Evolutionary conservation across 1,140 invertebrate genomes (phyloP).

Genomic region (Camponotus pennsylvanicus): DNA sequence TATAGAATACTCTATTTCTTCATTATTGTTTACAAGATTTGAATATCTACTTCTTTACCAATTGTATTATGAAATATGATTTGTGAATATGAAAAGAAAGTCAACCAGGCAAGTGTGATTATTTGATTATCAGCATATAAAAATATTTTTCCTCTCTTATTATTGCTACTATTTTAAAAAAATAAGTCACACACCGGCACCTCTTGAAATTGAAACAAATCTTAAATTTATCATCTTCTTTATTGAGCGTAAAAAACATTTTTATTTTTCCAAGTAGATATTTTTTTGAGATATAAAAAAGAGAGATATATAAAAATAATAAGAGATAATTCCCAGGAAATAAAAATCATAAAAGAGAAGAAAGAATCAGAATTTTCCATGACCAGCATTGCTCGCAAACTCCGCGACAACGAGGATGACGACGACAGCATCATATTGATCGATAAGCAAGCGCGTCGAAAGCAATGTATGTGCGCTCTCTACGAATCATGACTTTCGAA

Average conservation of each 20-base stretch:
- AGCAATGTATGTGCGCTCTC: constrained; percentile 32
- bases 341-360: background rate
- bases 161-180: background rate
- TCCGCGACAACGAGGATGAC: constrained; percentile 4
- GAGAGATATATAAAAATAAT: no score
- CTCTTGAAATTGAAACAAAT: background rate
- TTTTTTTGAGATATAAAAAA: no score
- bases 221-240: background rate
- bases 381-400: background rate
- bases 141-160: background rate
- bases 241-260: background rate
- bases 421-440: constrained; percentile 3
- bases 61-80: background rate
- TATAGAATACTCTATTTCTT: background rate
- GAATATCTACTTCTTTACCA: background rate
- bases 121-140: background rate
- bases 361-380: background rate
- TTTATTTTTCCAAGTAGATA: background rate
- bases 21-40: background rate
- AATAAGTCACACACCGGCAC: background rate
- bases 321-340: background rate
- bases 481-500: constrained; percentile 41
- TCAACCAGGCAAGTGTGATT: background rate
- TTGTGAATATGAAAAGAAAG: background rate
- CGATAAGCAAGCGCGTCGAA: constrained; percentile 27